phyloP scores from a whole-genome alignment of 2,113 vertebrate genomes.

The Cryptotis parvus region DNA sequence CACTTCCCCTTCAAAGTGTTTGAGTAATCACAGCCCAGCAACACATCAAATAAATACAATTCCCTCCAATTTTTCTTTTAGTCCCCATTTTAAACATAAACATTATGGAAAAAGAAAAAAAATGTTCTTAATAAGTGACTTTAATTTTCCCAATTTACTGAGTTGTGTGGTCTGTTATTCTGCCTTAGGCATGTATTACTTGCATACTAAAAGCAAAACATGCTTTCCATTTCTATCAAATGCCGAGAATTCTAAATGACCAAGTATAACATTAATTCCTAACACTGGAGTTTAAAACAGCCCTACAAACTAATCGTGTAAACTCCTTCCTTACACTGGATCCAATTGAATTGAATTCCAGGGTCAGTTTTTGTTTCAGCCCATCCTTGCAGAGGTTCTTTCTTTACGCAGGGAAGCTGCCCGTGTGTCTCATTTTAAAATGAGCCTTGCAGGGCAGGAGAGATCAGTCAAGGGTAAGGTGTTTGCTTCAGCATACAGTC shows the following conservation, averaged over 20 bases:
- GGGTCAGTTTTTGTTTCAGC: no score
- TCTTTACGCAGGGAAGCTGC: not conserved
- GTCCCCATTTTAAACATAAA: conserved; percentile 48
- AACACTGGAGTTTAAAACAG: not conserved
- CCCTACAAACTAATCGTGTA: not conserved
- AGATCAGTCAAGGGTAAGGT: no score
- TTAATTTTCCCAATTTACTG: conserved; percentile 64
- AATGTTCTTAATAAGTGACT: conserved; percentile 68
- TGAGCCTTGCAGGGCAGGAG: not conserved
- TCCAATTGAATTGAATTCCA: not conserved
- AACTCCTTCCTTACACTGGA: not conserved
- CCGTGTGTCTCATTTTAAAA: conserved; percentile 16
- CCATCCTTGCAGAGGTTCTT: not conserved
- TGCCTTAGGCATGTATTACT: conserved; percentile 64
- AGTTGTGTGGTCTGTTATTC: conserved; percentile 39
- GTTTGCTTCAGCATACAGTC: no score
- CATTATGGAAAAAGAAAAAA: conserved; percentile 4
- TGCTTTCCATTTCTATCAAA: conserved; percentile 61
- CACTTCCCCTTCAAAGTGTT: not conserved
- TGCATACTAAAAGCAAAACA: conserved; percentile 60
- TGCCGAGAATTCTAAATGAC: conserved; percentile 40
- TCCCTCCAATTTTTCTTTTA: conserved; percentile 52
- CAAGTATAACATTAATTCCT: not conserved
- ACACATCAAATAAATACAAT: not conserved
- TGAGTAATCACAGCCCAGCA: not conserved